Base-by-base conservation (phyloP, 2,888 invertebrate genomes). In the Melieria omissa region DNA sequence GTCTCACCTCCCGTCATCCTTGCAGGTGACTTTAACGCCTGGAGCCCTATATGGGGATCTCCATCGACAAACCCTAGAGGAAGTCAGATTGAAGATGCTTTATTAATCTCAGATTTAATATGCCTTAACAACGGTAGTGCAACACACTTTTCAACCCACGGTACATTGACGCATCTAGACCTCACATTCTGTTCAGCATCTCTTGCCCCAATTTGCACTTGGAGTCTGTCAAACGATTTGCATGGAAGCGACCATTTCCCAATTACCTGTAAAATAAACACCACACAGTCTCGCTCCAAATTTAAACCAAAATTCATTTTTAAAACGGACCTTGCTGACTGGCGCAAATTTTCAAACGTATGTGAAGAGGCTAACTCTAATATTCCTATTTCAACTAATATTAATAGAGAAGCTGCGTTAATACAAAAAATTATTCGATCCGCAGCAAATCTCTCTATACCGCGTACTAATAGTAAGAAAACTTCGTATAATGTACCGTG, bases 301-400 rank as follows among this genome's bases (percentile, higher is more conserved):
- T 58, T 58, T 47, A 7, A 58, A 41, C 58, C 58, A 29, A 58
- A 58, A 58, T 58, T 29, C 58, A 58, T 58, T 12, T 58, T 58
- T 58, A 62, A 62, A 62, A 62, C 62, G 16, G 62, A 62, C 12
- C 14, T 6, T 41, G 46, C 62, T 14, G 62, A 62, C 14, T 62
- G 62, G 62, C 4, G 47, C 42, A 62, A 46, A 44, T 62, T 62
- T 46, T 62, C 46, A n/a, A 10, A 62, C 29, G 9, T 62, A 14
- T 62, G 62, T 46, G 62, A 62, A 62, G 29, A 62, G 6, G 47
- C 46, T 4, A 16, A 29, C 47, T 29, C 29, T 29, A 29, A 29
- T 2, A 29, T 29, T 29, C 29, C 29, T 29, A 29, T 29, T 29
- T 29, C 29, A 29, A 29, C 29, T 29, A 29, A 29, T 29, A 29